phyloP scores from a whole-genome alignment of 2,888 invertebrate species.

The Agapostemon virescens region DNA sequence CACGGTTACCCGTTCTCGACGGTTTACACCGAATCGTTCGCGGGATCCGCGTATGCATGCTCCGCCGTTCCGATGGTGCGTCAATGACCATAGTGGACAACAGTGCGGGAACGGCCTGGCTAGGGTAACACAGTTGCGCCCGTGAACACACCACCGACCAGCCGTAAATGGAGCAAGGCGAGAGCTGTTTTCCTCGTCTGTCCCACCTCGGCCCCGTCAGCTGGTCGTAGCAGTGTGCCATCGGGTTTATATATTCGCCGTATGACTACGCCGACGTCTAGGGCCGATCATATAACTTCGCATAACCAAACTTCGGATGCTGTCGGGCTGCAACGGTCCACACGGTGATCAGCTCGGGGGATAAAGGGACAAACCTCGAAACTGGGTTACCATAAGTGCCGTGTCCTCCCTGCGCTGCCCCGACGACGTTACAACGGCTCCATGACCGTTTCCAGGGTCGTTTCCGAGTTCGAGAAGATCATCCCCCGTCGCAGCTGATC shows the following conservation, averaged over 20 bases:
- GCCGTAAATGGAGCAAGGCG: slow-evolving; percentile 54
- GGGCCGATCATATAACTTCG: not conserved
- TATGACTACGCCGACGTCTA: not conserved
- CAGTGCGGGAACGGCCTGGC: slow-evolving; percentile 12
- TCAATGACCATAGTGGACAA: slow-evolving; percentile 6
- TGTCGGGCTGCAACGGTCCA: not conserved
- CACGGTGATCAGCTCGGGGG: not conserved
- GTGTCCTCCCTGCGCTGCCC: slow-evolving; percentile 25
- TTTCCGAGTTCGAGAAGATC: not conserved
- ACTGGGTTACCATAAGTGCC: slow-evolving; percentile 55
- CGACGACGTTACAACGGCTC: not conserved
- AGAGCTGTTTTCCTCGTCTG: slow-evolving; percentile 59
- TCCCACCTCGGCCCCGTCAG: slow-evolving; percentile 67
- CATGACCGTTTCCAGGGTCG: not conserved
- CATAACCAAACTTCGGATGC: not conserved
- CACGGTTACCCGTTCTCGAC: slow-evolving; percentile 33
- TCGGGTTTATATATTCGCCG: not conserved
- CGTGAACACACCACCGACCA: slow-evolving; percentile 16
- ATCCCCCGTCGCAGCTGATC: slow-evolving; percentile 37
- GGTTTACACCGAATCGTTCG: not conserved
- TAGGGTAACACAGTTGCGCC: slow-evolving; percentile 8
- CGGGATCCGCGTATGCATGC: not conserved
- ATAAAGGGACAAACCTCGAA: slow-evolving; percentile 35
- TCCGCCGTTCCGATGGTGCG: not conserved
- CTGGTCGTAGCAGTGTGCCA: slow-evolving; percentile 60